Conservation (phyloP, 2,797 vertebrate species). For the Steatocranus sp. region DNA sequence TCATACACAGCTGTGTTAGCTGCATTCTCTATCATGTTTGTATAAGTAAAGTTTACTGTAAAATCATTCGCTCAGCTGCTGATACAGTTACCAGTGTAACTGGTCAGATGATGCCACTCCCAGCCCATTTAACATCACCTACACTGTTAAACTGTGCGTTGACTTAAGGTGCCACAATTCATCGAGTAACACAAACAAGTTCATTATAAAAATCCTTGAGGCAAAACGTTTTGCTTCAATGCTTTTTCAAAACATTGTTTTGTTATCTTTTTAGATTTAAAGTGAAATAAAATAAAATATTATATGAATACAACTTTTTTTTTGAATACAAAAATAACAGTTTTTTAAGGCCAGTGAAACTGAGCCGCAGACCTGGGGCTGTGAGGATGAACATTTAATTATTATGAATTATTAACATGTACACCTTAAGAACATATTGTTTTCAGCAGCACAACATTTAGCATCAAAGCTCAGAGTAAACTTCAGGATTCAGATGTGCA, state of each 20-base stretch:
- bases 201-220: background rate
- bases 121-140: background rate
- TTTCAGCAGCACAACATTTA: background rate
- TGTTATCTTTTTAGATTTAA: background rate
- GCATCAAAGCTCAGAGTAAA: background rate
- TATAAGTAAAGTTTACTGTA: background rate
- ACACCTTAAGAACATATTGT: background rate
- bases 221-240: background rate
- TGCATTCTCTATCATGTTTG: background rate
- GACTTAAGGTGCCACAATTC: background rate
- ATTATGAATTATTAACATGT: background rate
- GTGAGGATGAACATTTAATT: background rate
- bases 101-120: background rate
- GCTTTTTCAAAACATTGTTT: background rate
- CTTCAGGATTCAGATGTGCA: background rate
- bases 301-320: rapidly evolving
- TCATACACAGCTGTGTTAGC: background rate
- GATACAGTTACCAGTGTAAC: background rate
- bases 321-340: background rate
- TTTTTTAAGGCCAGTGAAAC: background rate
- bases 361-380: background rate
- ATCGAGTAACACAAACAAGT: background rate
- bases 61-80: background rate
- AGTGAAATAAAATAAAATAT: background rate
- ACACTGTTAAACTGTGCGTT: background rate